These are phyloP conservation scores for Bathybates hornii DNA, from an alignment of 2,113 vertebrate genomes.

Conservation along the genomic window DNA sequence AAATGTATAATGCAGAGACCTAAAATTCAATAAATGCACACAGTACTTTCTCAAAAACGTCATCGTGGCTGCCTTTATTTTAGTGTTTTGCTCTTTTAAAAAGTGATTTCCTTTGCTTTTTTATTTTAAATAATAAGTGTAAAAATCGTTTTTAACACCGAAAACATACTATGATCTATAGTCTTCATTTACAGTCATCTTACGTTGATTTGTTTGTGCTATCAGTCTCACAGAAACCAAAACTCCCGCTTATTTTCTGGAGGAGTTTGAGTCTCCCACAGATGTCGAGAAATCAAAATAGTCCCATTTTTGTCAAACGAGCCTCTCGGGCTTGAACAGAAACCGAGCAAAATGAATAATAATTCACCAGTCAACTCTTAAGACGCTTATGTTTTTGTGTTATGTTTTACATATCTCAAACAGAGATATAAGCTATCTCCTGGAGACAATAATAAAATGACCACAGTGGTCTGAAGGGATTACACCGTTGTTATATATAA, in stretches of 20 bases:
- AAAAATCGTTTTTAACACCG: neutral
- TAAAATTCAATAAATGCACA: slow-evolving; percentile 66
- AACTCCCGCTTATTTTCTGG: neutral
- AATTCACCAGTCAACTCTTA: neutral
- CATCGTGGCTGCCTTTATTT: neutral
- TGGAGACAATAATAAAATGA: neutral
- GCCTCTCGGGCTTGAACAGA: neutral
- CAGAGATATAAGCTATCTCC: neutral
- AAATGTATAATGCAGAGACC: slow-evolving; percentile 51
- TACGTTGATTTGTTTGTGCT: neutral
- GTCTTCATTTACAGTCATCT: neutral
- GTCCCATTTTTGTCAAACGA: neutral
- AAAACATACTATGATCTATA: neutral
- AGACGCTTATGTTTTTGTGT: slow-evolving; percentile 1
- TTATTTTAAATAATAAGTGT: neutral
- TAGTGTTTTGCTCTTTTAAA: neutral
- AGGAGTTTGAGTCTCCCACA: neutral
- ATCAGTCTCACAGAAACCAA: neutral
- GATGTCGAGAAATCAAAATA: neutral
- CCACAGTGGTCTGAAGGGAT: neutral
- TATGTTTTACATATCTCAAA: slow-evolving; percentile 37
- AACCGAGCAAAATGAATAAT: neutral
- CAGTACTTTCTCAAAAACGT: slow-evolving; percentile 59
- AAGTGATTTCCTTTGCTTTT: neutral
- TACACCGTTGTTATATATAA: too few species aligned